Evolutionary conservation across 2,797 vertebrate genomes (phyloP).

Genomic region (Salarias fasciatus): DNA sequence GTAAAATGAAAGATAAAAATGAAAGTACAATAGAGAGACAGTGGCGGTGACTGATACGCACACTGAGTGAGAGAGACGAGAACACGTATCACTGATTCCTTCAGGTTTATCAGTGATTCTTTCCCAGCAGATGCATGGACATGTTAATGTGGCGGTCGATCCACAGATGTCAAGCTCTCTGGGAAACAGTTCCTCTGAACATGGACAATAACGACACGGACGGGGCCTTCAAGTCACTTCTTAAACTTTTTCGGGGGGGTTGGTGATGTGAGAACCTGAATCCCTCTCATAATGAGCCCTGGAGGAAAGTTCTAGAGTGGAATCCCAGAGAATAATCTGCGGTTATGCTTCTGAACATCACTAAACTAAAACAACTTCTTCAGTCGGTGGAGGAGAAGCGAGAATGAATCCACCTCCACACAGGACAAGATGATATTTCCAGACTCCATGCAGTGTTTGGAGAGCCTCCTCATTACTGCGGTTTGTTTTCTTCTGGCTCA

Average conservation of each 20-base stretch:
- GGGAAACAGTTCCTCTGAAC: no score
- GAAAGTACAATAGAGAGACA: not conserved
- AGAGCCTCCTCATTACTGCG: slow-evolving; percentile 42
- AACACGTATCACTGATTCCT: slow-evolving; percentile 55
- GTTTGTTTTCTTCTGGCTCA: slow-evolving; percentile 45
- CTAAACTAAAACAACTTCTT: slow-evolving; percentile 24
- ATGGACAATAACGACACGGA: no score
- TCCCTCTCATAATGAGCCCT: no score
- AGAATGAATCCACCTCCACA: slow-evolving; percentile 1
- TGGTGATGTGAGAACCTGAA: no score
- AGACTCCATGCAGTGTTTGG: slow-evolving; percentile 26
- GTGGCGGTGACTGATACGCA: slow-evolving; percentile 13
- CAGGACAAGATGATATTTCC: slow-evolving; percentile 19
- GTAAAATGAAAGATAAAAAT: slow-evolving; percentile 5
- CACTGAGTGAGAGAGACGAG: slow-evolving; percentile 22
- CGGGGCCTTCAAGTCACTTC: no score
- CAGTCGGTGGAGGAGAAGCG: slow-evolving; percentile 24
- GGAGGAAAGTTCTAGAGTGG: no score
- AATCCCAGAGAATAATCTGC: no score
- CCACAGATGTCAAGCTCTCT: no score
- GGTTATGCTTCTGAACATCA: slow-evolving; percentile 32
- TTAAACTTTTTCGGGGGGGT: no score
- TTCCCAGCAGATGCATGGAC: slow-evolving; percentile 32
- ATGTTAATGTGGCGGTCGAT: not conserved
- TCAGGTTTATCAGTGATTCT: slow-evolving; percentile 30